Evolutionary conservation across 2,888 invertebrate species (phyloP).

Genomic region (Aplocera efformata): DNA sequence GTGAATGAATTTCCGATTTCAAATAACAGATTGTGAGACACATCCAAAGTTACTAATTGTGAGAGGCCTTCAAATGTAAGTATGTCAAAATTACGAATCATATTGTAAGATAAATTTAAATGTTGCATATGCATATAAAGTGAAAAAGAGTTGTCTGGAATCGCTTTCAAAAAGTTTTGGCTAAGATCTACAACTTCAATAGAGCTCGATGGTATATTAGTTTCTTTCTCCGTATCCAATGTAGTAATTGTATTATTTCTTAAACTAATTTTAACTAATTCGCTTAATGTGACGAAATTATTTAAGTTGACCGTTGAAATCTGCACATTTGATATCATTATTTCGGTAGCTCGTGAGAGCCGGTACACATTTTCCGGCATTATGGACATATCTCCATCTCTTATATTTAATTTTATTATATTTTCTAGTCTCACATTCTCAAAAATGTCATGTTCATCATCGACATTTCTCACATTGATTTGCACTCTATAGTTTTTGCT

Average conservation of each 20-base stretch:
- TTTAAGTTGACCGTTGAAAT: slow-evolving; percentile 8
- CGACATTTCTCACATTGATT: slow-evolving; percentile 2
- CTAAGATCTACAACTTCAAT: slow-evolving; percentile 12
- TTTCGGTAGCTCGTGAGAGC: slow-evolving; percentile 1
- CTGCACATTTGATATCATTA: slow-evolving; percentile 8
- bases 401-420: slow-evolving; percentile 6
- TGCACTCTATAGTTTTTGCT: slow-evolving; percentile 5
- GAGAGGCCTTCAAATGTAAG: slow-evolving; percentile 19
- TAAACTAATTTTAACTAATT: slow-evolving; percentile 3
- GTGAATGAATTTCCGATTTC: slow-evolving; percentile 15
- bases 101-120: slow-evolving; percentile 18
- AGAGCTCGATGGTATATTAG: slow-evolving; percentile 1
- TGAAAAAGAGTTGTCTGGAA: slow-evolving; percentile 13
- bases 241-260: slow-evolving; percentile 7
- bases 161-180: slow-evolving; percentile 3
- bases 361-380: slow-evolving; percentile 7
- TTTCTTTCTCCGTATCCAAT: not conserved
- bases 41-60: slow-evolving; percentile 9
- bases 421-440: slow-evolving; percentile 1
- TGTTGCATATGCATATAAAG: slow-evolving; percentile 9
- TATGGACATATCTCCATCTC: not conserved
- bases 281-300: slow-evolving; percentile 1
- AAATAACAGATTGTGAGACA: slow-evolving; percentile 13
- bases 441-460: slow-evolving; percentile 11
- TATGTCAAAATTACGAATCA: slow-evolving; percentile 13